Percentiles rank a stretch among this genome's conserved stretches.
Evolutionary conservation across 1,140 invertebrate genomes (phyloP).

Genomic region (Amphibalanus amphitrite): DNA sequence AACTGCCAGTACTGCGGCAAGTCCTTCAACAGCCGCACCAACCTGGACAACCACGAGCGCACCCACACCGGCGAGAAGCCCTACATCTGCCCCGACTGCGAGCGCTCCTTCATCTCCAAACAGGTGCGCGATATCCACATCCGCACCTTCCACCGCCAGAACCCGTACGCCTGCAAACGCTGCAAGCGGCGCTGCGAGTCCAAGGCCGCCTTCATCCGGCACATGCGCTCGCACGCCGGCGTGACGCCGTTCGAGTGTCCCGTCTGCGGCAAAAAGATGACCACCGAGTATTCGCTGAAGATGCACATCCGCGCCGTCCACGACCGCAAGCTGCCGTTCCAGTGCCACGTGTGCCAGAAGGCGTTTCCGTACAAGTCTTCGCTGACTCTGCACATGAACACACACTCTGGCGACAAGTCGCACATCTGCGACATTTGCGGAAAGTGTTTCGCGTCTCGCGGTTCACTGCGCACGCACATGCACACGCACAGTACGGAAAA

Average conservation of each 20-base stretch:
- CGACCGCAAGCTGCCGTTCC: constrained; percentile 63
- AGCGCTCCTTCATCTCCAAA: constrained; percentile 9
- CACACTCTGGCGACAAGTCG: not conserved
- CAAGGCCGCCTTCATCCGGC: constrained; percentile 19
- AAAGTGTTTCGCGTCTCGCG: not conserved
- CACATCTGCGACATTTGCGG: not conserved
- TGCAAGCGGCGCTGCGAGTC: constrained; percentile 17
- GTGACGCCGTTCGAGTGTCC: constrained; percentile 84
- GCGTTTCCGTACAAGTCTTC: constrained; percentile 86
- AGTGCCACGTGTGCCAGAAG: constrained; percentile 71
- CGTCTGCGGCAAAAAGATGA: constrained; percentile 81
- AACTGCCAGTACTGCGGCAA: constrained; percentile 26
- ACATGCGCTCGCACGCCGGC: constrained; percentile 34
- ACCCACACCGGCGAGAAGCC: constrained; percentile 28
- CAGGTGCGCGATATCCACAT: not conserved
- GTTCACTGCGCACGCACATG: constrained; percentile 4
- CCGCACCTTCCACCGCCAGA: not conserved
- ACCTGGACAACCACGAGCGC: constrained; percentile 29
- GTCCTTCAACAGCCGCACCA: constrained; percentile 30
- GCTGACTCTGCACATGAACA: constrained; percentile 27
- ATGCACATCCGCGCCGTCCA: constrained; percentile 81
- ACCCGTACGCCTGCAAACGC: constrained; percentile 14
- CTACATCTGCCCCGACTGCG: constrained; percentile 16
- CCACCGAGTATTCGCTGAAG: constrained; percentile 79
- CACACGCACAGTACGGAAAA: not conserved